These are phyloP conservation scores for Corythornis cristatus DNA, from an alignment of 2,113 vertebrate genomes.

Conservation along the genomic window DNA sequence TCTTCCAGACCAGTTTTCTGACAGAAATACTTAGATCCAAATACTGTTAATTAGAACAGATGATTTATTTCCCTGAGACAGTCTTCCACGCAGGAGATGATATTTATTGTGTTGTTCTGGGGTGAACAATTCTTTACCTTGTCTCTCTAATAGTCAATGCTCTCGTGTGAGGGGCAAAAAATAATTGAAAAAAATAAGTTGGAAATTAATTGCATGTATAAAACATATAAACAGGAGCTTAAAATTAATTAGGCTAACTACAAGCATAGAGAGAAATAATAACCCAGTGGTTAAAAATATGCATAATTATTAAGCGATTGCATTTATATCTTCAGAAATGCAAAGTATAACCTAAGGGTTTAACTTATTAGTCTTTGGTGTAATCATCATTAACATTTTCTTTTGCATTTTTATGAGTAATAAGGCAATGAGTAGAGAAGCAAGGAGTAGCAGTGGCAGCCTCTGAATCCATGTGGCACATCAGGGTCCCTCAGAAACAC, in stretches of 20 bases:
- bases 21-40: background rate
- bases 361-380: slow-evolving; percentile 76
- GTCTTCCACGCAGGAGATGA: accelerated
- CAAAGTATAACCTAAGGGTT: slow-evolving; percentile 71
- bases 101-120: background rate
- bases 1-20: background rate
- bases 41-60: background rate
- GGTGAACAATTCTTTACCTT: background rate
- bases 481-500: background rate
- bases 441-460: background rate
- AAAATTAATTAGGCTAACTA: slow-evolving; percentile 74
- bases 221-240: slow-evolving; percentile 62
- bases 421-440: slow-evolving; percentile 41
- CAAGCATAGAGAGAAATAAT: slow-evolving; percentile 70
- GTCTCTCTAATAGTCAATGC: slow-evolving; percentile 2
- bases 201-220: slow-evolving; percentile 67
- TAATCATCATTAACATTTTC: slow-evolving; percentile 80
- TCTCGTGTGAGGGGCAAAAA: slow-evolving; percentile 10
- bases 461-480: slow-evolving; percentile 2
- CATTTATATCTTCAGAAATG: slow-evolving; percentile 72
- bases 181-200: background rate
- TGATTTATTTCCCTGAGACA: background rate
- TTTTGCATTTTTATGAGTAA: slow-evolving; percentile 71
- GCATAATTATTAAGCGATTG: slow-evolving; percentile 76
- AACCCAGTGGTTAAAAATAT: slow-evolving; percentile 67